Percentiles rank a stretch among this genome's conserved stretches.
Conservation (phyloP, 2,797 vertebrate genomes). For the Ctenosaura bakeri region DNA sequence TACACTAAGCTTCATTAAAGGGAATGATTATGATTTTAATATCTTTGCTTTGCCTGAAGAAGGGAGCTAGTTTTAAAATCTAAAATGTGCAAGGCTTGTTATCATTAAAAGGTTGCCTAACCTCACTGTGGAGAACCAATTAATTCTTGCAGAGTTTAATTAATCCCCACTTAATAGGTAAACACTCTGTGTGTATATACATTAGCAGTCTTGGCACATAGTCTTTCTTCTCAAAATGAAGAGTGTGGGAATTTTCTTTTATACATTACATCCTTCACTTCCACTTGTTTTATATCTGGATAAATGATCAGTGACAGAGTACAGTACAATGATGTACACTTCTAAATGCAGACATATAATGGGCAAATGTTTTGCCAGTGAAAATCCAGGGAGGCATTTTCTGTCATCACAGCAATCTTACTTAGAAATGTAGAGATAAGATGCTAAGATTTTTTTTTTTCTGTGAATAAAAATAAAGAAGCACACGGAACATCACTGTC, state of each 20-base stretch:
- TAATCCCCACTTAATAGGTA: slow-evolving; percentile 67
- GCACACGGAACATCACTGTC: neutral
- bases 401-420: neutral
- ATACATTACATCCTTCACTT: slow-evolving; percentile 20
- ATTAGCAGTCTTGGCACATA: slow-evolving; percentile 58
- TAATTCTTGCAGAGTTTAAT: slow-evolving; percentile 67
- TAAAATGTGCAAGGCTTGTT: neutral
- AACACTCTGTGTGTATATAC: slow-evolving; percentile 57
- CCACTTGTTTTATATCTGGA: neutral
- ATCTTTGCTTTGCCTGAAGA: slow-evolving; percentile 14
- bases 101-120: slow-evolving; percentile 32
- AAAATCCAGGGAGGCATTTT: neutral
- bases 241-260: slow-evolving; percentile 50
- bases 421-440: neutral
- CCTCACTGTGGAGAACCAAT: slow-evolving; percentile 52
- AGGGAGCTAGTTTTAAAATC: slow-evolving; percentile 22
- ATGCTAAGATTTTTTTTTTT: neutral
- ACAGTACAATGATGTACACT: neutral
- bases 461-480: neutral
- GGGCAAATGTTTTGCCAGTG: neutral
- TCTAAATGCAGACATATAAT: neutral
- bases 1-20: too few relatives aligned
- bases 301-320: too few relatives aligned
- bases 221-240: slow-evolving; percentile 49
- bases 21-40: neutral